phyloP scores from a whole-genome alignment of 2,797 vertebrate genomes.

The Mareca penelope region DNA sequence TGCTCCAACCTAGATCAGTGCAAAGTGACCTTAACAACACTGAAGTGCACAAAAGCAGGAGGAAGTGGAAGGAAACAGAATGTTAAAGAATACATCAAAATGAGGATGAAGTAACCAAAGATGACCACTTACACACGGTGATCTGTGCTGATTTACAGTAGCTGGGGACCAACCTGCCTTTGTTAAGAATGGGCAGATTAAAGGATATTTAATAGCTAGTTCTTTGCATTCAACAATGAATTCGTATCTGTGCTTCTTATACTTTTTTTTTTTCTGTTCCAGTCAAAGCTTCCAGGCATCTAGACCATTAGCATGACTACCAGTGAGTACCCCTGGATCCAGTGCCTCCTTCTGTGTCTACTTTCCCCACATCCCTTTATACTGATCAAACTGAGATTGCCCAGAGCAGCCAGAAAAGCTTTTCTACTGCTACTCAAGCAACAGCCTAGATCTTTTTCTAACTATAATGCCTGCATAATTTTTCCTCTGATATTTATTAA shows the following conservation, averaged over 20 bases:
- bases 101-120: not conserved
- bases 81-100: not conserved
- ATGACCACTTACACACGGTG: not conserved
- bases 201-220: not conserved
- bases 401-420: slow-evolving; percentile 27
- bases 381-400: not conserved
- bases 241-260: not conserved
- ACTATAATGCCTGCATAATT: slow-evolving; percentile 37
- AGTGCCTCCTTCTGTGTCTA: not conserved
- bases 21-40: not conserved
- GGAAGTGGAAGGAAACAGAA: not conserved
- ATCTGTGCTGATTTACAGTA: not conserved
- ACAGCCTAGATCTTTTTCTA: slow-evolving; percentile 28
- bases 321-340: not conserved
- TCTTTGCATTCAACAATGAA: not conserved
- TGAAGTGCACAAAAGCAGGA: not conserved
- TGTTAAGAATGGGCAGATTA: not conserved
- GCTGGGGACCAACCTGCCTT: not conserved
- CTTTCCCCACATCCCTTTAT: not conserved
- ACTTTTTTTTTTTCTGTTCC: not conserved
- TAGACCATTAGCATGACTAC: not conserved
- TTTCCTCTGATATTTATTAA: slow-evolving; percentile 60
- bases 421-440: slow-evolving; percentile 16
- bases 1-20: not conserved
- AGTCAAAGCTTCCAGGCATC: not conserved